phyloP scores from a whole-genome alignment of 2,797 vertebrate species.

The Channallabes apus region DNA sequence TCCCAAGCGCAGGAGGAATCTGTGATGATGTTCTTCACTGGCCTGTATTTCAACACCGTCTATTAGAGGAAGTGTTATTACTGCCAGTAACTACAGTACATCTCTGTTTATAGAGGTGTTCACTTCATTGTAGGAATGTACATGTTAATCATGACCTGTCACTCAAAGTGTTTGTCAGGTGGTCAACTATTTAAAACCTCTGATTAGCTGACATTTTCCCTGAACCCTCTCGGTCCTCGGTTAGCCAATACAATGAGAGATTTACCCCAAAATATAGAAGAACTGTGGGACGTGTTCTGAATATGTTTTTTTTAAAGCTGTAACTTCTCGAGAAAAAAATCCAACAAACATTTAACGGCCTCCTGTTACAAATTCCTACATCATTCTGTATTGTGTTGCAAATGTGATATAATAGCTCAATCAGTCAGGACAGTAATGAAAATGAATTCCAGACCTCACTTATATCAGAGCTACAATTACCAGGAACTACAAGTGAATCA shows the following conservation, averaged over 20 bases:
- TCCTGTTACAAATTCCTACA: conserved; percentile 89
- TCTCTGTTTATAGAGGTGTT: conserved; percentile 34
- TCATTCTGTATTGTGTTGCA: conserved; percentile 77
- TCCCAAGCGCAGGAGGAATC: conserved; percentile 8
- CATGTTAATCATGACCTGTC: conserved; percentile 30
- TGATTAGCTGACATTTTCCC: conserved; percentile 39
- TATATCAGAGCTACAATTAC: conserved; percentile 97
- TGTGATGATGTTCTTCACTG: conserved; percentile 1
- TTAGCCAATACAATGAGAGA: conserved; percentile 8
- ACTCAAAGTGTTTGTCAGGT: conserved; percentile 26
- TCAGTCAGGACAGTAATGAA: conserved; percentile 94
- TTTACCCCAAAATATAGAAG: neutral
- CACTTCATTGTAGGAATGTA: conserved; percentile 31
- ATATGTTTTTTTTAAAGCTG: conserved; percentile 69
- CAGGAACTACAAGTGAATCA: conserved; percentile 92
- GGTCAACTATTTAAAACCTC: conserved; percentile 38
- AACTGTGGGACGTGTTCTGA: conserved; percentile 53
- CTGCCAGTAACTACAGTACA: conserved; percentile 1
- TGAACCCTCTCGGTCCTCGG: conserved; percentile 7
- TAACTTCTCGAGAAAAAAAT: conserved; percentile 73
- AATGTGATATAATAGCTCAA: conserved; percentile 97
- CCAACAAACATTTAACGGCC: conserved; percentile 88
- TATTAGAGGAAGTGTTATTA: conserved; percentile 32
- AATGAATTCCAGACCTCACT: conserved; percentile 94
- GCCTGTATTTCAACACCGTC: conserved; percentile 27